Conservation (phyloP, 1,140 invertebrate species). For the Cotesia glomerata region DNA sequence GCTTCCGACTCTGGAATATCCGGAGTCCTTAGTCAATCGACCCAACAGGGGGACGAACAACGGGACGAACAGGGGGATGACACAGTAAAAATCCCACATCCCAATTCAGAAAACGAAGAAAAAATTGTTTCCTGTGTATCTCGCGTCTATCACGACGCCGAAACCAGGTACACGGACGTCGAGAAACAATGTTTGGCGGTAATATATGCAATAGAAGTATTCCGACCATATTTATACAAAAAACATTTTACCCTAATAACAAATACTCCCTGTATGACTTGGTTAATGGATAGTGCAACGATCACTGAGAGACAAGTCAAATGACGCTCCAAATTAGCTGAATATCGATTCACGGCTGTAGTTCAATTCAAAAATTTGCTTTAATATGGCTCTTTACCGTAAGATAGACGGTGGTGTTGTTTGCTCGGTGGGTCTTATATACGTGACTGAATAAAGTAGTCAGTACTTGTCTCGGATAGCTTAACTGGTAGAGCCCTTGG, state of each 20-base stretch:
- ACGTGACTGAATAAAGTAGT: no score
- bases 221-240: conserved; percentile 53
- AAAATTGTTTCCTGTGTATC: conserved; percentile 32
- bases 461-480: no score
- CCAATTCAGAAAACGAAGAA: not conserved
- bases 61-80: no score
- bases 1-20: no score
- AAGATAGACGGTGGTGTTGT: no score
- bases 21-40: no score
- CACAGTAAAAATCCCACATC: not conserved
- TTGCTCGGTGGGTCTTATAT: no score
- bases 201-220: conserved; percentile 51
- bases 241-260: conserved; percentile 55
- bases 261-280: conserved; percentile 56
- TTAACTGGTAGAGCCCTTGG: no score
- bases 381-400: no score
- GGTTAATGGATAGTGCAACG: conserved; percentile 33
- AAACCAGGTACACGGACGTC: conserved; percentile 39
- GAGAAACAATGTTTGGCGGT: conserved; percentile 33
- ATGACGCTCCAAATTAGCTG: not conserved
- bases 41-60: no score
- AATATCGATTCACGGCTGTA: not conserved
- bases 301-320: not conserved
- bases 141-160: conserved; percentile 39
- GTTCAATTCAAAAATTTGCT: no score